These are phyloP conservation scores for Sclerurus mexicanus DNA, from an alignment of 2,113 vertebrate genomes.

Conservation along the genomic window DNA sequence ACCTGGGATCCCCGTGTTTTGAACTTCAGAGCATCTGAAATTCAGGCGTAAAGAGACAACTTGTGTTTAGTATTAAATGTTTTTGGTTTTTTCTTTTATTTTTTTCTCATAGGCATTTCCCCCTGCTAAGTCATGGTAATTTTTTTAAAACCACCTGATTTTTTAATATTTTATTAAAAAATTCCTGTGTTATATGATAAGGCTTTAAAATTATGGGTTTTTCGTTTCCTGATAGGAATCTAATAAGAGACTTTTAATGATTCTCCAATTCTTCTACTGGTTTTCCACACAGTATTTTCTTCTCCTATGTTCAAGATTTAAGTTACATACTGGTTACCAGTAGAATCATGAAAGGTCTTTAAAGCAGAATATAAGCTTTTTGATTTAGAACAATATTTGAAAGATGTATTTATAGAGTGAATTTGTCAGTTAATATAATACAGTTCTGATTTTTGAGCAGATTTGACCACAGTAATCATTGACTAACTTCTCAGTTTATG, in stretches of 20 bases:
- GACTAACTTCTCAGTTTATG: slow-evolving; percentile 2
- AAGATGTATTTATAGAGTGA: neutral
- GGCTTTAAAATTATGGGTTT: neutral
- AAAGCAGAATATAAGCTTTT: neutral
- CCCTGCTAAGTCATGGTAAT: neutral
- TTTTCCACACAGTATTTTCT: neutral
- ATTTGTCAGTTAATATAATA: neutral
- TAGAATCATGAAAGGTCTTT: neutral
- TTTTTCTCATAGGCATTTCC: neutral
- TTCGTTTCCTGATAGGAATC: neutral
- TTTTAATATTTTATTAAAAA: neutral
- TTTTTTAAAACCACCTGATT: neutral
- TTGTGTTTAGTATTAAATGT: neutral
- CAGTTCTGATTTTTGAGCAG: neutral
- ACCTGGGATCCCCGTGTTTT: neutral
- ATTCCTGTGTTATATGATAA: neutral
- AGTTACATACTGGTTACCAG: neutral
- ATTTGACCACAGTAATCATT: neutral
- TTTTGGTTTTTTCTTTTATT: accelerated
- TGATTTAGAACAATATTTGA: neutral
- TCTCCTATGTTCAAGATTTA: neutral
- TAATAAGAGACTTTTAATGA: neutral
- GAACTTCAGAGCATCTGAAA: neutral
- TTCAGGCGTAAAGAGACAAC: neutral
- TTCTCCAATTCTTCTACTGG: neutral